Percentiles rank a stretch among this genome's conserved stretches.
phyloP scores from a whole-genome alignment of 2,113 vertebrate genomes.

The Corvus hawaiiensis region DNA sequence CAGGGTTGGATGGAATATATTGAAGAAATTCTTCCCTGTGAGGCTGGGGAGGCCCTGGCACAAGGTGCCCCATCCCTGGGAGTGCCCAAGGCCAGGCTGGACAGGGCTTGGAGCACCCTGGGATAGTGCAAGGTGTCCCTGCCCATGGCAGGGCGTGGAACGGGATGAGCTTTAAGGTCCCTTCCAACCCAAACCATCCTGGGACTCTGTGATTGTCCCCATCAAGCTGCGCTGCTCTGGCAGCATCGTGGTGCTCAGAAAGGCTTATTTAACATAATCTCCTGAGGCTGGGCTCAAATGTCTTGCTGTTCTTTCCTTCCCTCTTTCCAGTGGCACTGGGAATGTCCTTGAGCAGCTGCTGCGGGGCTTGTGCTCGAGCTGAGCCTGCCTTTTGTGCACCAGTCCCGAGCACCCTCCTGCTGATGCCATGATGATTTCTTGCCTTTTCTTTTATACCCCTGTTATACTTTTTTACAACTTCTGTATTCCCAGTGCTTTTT shows the following conservation, averaged over 20 bases:
- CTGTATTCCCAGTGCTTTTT: too few species aligned
- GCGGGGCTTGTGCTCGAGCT: accelerated
- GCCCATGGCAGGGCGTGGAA: neutral
- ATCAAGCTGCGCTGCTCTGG: neutral
- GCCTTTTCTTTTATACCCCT: too few species aligned
- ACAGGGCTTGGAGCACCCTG: accelerated
- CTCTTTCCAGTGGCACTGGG: neutral
- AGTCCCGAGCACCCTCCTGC: neutral
- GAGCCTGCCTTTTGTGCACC: neutral
- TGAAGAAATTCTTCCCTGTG: accelerated
- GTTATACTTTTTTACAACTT: too few species aligned
- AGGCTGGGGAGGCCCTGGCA: neutral
- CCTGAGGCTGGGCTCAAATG: neutral
- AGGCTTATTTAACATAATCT: neutral
- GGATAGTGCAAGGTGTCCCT: accelerated
- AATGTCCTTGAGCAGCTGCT: neutral
- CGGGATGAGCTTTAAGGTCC: accelerated
- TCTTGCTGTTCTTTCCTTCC: neutral
- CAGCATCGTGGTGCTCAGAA: neutral
- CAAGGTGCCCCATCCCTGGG: neutral
- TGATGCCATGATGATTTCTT: too few species aligned
- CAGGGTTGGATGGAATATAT: accelerated
- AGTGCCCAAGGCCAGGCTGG: neutral
- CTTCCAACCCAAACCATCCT: neutral
- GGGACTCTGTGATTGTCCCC: neutral